Base-by-base conservation (phyloP, 2,888 invertebrate species). In the Cetonia aurata region DNA sequence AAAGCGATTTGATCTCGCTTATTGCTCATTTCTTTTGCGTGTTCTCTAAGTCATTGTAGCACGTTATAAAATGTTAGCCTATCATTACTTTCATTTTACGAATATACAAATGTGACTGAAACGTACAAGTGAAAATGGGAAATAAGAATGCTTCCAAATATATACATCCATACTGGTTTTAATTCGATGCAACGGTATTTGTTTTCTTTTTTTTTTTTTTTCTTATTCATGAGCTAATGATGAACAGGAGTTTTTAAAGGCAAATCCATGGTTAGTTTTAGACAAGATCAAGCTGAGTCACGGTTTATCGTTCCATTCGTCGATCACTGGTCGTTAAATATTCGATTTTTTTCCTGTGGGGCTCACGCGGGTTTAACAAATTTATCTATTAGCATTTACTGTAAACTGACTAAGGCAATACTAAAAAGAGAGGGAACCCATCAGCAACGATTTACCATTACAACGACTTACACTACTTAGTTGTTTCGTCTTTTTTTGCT, bases 311-410 rank as follows among this genome's bases (percentile, higher is more conserved):
- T 67, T 68, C 73, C 52, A 71, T 68, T 72, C 70, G 68, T 73
- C 70, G 71, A 74, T 74, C 74, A 73, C 71, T 74, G 74, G 71
- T 70, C 71, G 71, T 71, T 74, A 74, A 72, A 72, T 72, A 73
- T 72, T 69, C 73, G 74, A 71, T 72, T 73, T 73, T 73, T 69
- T 71, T 25, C 25, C 66, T 67, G 67, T 67, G 74, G 70, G 73
- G 74, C 73, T 71, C 71, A 52, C 50, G 42, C 70, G 69, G 74
- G 74, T 71, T 70, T 67, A 46, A 55, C 67, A 67, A 67, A 55
- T 67, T 67, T 60, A 60, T 60, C 60, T 60, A 56, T 67, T 67
- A 53, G 56, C 67, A 56, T 67, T 67, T 67, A 67, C 67, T 67
- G 67, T 67, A 42, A 42, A 67, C 55, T 67, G 19, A 53, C 67